A percentile compares a stretch with the other conserved stretches of the same genome.
phyloP scores from a whole-genome alignment of 2,888 invertebrate species.

The Eubasilissa splendida region DNA sequence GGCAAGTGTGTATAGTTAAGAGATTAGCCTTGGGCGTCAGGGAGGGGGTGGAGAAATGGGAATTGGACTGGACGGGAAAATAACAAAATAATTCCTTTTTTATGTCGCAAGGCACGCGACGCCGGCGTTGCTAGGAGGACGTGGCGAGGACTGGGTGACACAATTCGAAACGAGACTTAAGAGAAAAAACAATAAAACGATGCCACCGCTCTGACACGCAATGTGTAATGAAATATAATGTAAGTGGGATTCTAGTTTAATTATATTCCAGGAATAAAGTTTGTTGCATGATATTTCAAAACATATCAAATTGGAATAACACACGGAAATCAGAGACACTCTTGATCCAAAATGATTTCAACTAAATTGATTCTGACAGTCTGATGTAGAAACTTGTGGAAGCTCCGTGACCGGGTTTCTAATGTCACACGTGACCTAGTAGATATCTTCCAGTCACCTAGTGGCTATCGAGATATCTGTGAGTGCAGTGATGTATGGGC shows the following conservation, averaged over 20 bases:
- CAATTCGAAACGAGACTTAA: slow-evolving; percentile 23
- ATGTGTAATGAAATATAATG: slow-evolving; percentile 6
- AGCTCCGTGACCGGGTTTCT: too few species aligned
- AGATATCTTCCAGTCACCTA: too few species aligned
- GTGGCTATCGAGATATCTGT: too few species aligned
- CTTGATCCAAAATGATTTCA: too few species aligned
- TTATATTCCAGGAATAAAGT: neutral
- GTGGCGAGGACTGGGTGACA: slow-evolving; percentile 25
- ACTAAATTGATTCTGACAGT: too few species aligned
- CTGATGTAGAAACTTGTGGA: too few species aligned
- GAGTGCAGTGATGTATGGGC: too few species aligned
- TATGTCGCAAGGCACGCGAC: slow-evolving; percentile 48
- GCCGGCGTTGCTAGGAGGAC: slow-evolving; percentile 27
- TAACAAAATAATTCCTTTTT: slow-evolving; percentile 45
- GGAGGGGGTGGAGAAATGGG: neutral
- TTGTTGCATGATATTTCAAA: too few species aligned
- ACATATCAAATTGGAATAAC: too few species aligned
- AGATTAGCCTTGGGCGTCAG: neutral
- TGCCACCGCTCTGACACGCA: slow-evolving; percentile 23
- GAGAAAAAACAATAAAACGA: neutral
- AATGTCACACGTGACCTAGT: too few species aligned
- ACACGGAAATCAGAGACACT: too few species aligned
- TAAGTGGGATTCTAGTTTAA: slow-evolving; percentile 15
- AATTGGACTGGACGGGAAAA: slow-evolving; percentile 33
- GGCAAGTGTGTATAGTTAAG: slow-evolving; percentile 30